phyloP scores from a whole-genome alignment of 2,888 invertebrate species.

The Apamea crenata region DNA sequence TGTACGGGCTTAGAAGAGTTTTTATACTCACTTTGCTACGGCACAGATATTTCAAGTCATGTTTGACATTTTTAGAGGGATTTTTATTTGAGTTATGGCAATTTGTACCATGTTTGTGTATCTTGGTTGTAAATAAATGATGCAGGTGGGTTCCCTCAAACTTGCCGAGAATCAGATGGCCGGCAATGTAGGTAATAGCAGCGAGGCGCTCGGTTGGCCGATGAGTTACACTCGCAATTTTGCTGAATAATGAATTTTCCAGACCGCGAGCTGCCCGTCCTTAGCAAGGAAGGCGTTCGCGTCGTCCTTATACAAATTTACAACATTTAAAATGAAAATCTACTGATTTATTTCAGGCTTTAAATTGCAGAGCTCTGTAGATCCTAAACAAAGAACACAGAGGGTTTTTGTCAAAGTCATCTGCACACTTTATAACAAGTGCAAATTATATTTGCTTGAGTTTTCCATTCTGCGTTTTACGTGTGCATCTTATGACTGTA shows the following conservation, averaged over 20 bases:
- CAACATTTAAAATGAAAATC: conserved; percentile 68
- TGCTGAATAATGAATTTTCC: conserved; percentile 79
- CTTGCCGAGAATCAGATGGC: conserved; percentile 71
- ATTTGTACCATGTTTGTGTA: conserved; percentile 41
- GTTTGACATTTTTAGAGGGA: conserved; percentile 55
- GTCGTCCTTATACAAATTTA: conserved; percentile 70
- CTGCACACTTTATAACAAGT: conserved; percentile 41
- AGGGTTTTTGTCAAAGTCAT: conserved; percentile 61
- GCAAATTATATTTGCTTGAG: conserved; percentile 49
- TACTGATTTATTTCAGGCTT: conserved; percentile 64
- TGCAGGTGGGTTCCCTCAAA: conserved; percentile 47
- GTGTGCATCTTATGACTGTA: conserved; percentile 18
- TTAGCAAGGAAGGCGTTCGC: conserved; percentile 65
- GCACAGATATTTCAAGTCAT: conserved; percentile 53
- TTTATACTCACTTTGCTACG: conserved; percentile 51
- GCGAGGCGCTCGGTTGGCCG: conserved; percentile 60
- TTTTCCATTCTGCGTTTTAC: conserved; percentile 20
- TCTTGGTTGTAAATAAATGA: conserved; percentile 54
- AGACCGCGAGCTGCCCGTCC: conserved; percentile 67
- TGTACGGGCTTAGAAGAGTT: conserved; percentile 50
- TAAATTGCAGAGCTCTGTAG: conserved; percentile 56
- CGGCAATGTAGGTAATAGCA: conserved; percentile 69
- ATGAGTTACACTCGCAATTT: conserved; percentile 78
- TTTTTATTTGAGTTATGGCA: conserved; percentile 55
- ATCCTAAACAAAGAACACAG: conserved; percentile 62